Evolutionary conservation across 1,140 invertebrate species (phyloP).

Genomic region (Pseudachorutes palmiensis): DNA sequence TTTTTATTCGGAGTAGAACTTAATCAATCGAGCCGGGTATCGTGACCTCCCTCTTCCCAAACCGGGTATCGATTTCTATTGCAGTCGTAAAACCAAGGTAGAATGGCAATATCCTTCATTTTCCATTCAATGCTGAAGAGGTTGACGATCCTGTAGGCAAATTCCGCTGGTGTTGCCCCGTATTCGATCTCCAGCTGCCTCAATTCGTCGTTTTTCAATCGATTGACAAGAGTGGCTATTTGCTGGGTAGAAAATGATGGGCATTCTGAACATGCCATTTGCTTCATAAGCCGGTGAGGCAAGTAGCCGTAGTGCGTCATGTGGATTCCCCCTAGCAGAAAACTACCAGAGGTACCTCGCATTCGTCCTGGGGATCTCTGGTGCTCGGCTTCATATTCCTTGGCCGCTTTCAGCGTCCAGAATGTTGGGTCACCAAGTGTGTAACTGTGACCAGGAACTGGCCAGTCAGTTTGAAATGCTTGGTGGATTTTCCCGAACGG

Average conservation of each 20-base stretch:
- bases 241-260: not conserved
- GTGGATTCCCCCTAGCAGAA: constrained; percentile 17
- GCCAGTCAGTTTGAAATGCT: constrained; percentile 7
- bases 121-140: not conserved
- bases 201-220: not conserved
- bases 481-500: constrained; percentile 14
- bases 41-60: constrained; percentile 14
- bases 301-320: constrained; percentile 19
- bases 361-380: not conserved
- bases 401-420: constrained; percentile 4
- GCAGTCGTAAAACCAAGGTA: constrained; percentile 18
- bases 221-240: not conserved
- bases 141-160: not conserved
- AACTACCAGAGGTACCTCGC: not conserved
- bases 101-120: not conserved
- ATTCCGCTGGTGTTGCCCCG: not conserved
- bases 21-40: constrained; percentile 4
- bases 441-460: not conserved
- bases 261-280: not conserved
- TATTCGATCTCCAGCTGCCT: not conserved
- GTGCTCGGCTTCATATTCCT: not conserved
- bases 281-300: not conserved
- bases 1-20: no score
- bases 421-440: constrained; percentile 13
- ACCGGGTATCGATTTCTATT: constrained; percentile 6